Base-by-base conservation (phyloP, 2,113 vertebrate species). In the Dipodomys stephensi region DNA sequence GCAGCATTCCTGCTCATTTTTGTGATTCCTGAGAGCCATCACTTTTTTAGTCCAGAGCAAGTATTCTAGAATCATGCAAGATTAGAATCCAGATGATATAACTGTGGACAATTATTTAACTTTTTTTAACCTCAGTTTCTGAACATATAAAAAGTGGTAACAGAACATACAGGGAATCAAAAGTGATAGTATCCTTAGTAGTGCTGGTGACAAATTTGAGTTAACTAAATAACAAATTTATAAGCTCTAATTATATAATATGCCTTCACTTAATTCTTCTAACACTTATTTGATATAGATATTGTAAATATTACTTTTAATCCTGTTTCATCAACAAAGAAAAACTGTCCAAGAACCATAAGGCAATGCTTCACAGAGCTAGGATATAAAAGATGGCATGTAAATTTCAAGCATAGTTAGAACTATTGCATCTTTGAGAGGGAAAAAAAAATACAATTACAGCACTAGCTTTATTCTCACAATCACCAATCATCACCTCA, bases 61-160 rank as follows among this genome's bases (percentile, higher is more conserved):
- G 20, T 18, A 49, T 62, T 80, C 44, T 19, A 3, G n/a, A 92
- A 39, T 73, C n/a, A 87, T 13, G 65, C 5, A 76, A 27, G 39
- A 83, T 80, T 30, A 90, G 60, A 88, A 86, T 83, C 57, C 64
- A 93, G 44, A 90, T 6, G 20, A 74, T 5, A 23, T 53, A 71
- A 82, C 15, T 12, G 3, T 19, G 2, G 12, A 2, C 32, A 82
- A 27, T 85, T 88, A 93, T 64, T 73, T 92, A 82, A 94, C 20
- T 91, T 90, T 78, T 53, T 49, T 94, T 94, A 92, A n/a, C 25
- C 13, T 90, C 73, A 74, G 44, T 84, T 87, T 92, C 85, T 30
- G 90, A n/a, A 93, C 28, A 62, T 85, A n/a, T n/a, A 71, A 89
- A 94, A 81, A 8, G n/a, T 28, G 87, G 0, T 73, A 92, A 83